These are phyloP conservation scores for Esox niger DNA, from an alignment of 2,113 vertebrate genomes.

Conservation along the genomic window DNA sequence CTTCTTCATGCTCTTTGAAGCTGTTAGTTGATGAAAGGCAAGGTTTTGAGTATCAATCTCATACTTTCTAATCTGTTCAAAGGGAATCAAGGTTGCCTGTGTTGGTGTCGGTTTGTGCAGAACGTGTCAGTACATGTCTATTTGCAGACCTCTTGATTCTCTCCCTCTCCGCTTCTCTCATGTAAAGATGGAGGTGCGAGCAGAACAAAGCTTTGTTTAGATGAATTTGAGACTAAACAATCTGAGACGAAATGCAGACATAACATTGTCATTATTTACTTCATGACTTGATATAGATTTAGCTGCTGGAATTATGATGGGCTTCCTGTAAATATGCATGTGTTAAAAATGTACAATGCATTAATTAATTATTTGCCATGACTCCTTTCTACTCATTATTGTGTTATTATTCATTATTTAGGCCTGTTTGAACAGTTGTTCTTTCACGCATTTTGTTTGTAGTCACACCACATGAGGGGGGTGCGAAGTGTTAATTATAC, in stretches of 20 bases:
- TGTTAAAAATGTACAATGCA: background rate
- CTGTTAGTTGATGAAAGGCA: background rate
- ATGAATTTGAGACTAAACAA: background rate
- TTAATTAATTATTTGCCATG: background rate
- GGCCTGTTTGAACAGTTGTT: constrained; percentile 31
- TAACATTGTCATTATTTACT: too few relatives aligned
- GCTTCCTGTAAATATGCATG: background rate
- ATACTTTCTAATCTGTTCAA: background rate
- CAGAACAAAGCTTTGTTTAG: background rate
- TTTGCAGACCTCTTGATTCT: too few relatives aligned
- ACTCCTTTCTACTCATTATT: background rate
- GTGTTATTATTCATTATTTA: background rate
- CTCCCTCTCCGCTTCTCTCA: too few relatives aligned
- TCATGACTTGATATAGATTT: background rate
- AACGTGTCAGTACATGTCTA: background rate
- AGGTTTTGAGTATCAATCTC: background rate
- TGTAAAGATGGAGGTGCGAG: too few relatives aligned
- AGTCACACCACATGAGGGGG: too few relatives aligned
- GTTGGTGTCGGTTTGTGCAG: background rate
- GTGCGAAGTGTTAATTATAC: background rate
- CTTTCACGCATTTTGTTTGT: background rate
- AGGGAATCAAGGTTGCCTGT: background rate
- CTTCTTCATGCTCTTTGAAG: background rate
- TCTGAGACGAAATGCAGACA: background rate
- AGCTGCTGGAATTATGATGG: background rate